phyloP scores from a whole-genome alignment of 1,140 invertebrate species.

The Euglossa dilemma region DNA sequence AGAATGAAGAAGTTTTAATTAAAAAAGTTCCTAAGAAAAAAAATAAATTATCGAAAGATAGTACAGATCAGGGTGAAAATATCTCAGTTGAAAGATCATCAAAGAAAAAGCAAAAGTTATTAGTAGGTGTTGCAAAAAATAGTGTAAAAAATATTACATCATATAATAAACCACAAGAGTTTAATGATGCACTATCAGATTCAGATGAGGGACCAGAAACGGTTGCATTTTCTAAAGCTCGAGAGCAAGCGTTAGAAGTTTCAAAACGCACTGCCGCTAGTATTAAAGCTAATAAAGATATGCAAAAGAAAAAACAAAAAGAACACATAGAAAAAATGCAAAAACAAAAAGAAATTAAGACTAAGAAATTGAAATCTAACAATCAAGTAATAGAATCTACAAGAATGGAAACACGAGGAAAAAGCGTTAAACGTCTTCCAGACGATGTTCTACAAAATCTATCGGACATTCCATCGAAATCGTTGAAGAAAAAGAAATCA shows the following conservation, averaged over 20 bases:
- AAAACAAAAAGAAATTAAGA: background rate
- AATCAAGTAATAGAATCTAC: background rate
- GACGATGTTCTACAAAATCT: conserved; percentile 65
- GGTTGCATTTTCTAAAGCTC: conserved; percentile 32
- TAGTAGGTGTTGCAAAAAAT: conserved; percentile 22
- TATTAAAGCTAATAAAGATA: conserved; percentile 31
- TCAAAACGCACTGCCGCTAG: conserved; percentile 20
- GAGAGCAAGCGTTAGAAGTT: conserved; percentile 11
- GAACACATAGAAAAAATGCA: conserved; percentile 31
- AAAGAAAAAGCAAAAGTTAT: background rate
- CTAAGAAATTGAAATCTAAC: background rate
- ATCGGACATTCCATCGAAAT: conserved; percentile 51
- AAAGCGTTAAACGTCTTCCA: conserved; percentile 61
- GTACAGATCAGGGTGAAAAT: background rate
- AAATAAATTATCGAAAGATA: conserved; percentile 3
- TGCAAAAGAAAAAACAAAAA: conserved; percentile 36
- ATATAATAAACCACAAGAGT: background rate
- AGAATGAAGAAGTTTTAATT: background rate
- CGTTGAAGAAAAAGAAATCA: conserved; percentile 51
- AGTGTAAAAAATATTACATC: background rate
- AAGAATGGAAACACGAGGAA: background rate
- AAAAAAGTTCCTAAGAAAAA: conserved; percentile 10
- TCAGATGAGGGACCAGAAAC: conserved; percentile 28
- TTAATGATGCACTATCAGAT: background rate
- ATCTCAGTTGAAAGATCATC: background rate